phyloP scores from a whole-genome alignment of 2,113 vertebrate species.

The Pimephales promelas region DNA sequence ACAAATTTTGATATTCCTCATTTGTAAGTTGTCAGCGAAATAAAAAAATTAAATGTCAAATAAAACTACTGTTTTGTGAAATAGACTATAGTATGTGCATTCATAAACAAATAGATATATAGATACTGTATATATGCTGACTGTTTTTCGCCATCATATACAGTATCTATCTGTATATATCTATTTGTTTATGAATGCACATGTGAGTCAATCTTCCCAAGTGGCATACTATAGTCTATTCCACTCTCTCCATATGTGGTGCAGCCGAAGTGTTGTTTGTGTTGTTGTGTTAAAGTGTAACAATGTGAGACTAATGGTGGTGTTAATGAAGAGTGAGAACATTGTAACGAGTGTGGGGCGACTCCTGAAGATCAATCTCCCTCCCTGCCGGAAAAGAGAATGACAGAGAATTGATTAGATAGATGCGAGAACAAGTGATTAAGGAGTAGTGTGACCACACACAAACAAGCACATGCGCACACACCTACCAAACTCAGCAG shows the following conservation, averaged over 20 bases:
- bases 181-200: conserved; percentile 7
- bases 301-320: conserved; percentile 70
- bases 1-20: neutral
- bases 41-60: neutral
- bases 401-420: conserved; percentile 72
- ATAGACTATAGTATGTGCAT: too few species aligned
- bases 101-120: too few species aligned
- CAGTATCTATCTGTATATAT: neutral
- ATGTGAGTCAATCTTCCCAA: neutral
- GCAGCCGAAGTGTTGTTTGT: neutral
- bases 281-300: conserved; percentile 16
- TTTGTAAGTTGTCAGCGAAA: neutral
- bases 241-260: neutral
- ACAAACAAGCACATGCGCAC: conserved; percentile 10
- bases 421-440: conserved; percentile 49
- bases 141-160: neutral
- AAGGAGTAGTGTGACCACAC: conserved; percentile 36
- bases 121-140: too few species aligned
- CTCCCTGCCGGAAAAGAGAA: conserved; percentile 66
- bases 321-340: conserved; percentile 69
- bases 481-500: neutral
- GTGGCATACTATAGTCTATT: neutral
- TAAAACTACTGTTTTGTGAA: too few species aligned
- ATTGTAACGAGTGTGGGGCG: conserved; percentile 62
- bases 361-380: conserved; percentile 73